Evolutionary conservation across 2,113 vertebrate species (phyloP).

Genomic region (Ellobius talpinus): DNA sequence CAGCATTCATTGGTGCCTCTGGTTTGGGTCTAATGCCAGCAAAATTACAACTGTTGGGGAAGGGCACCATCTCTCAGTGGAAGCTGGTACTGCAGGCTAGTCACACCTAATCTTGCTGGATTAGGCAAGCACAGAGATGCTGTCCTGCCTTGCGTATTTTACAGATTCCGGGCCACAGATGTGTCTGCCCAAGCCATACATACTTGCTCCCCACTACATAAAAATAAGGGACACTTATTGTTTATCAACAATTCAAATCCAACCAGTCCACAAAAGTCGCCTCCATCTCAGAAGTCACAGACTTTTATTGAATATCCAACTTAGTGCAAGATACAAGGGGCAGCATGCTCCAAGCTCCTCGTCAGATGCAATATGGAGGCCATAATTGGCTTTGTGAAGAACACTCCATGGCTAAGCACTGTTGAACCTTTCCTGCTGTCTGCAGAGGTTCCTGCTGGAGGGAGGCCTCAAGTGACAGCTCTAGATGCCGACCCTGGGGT

Average conservation of each 20-base stretch:
- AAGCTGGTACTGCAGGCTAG: conserved; percentile 40
- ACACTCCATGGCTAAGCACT: accelerated
- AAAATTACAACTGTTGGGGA: conserved; percentile 41
- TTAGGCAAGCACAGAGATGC: not conserved
- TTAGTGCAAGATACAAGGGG: accelerated
- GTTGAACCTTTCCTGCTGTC: not conserved
- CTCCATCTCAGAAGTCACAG: not conserved
- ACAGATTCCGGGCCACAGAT: not conserved
- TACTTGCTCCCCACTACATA: not conserved
- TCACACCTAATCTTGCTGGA: not conserved
- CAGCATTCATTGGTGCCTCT: not conserved
- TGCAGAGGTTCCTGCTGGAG: not conserved
- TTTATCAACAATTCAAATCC: not conserved
- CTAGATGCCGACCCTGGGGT: not conserved
- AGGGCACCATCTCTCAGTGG: conserved; percentile 67
- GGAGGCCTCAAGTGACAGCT: accelerated
- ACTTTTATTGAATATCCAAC: not conserved
- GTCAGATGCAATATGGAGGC: accelerated
- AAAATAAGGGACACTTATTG: not conserved
- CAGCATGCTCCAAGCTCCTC: not conserved
- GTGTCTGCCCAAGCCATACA: not conserved
- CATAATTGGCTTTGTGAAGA: not conserved
- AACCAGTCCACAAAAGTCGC: not conserved
- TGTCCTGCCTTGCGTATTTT: not conserved
- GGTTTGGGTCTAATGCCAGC: not conserved